Base-by-base conservation (phyloP, 1,140 invertebrate species). In the Listronotus bonariensis region DNA sequence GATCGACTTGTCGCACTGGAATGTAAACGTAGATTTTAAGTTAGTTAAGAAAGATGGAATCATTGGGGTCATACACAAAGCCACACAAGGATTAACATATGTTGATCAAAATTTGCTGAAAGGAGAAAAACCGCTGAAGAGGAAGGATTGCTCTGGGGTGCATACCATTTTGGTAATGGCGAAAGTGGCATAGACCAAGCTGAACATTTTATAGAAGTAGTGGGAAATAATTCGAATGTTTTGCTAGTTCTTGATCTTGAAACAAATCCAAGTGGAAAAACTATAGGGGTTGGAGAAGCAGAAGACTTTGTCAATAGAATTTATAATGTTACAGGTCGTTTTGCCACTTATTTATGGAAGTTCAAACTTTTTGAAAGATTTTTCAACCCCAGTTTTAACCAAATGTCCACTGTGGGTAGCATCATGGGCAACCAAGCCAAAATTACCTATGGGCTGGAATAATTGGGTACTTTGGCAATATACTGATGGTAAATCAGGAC, bases 1-100 rank as follows among this genome's bases (percentile, higher is more conserved):
- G 8, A 12, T 36, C 8, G 34, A 36, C 8, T 12, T 36, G 8
- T 36, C 34, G 8, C 42, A 43, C 42, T 43, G 42, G 42, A 12
- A 43, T 12, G 9, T 7, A n/a, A 43, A 14, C 9, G 17, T 43
- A 43, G 17, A 43, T 43, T 43, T 43, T 43, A 43, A 43, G 14
- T 43, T 43, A 43, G 42, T n/a, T 7, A 43, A 18, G n/a, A n/a
- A 43, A 43, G 42, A 43, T 43, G 42, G 42, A 43, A 43, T 43
- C n/a, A 11, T 14, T 14, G 42, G 42, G 1, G 42, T 43, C 17
- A 43, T 43, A 11, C 42, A 43, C 17, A 43, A 43, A 43, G 42
- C 42, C 5, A 43, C 42, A 1, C 42, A 43, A 18, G 42, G 42
- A 8, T 8, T 43, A 14, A 43, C 5, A 43, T 43, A 43, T 18